A percentile compares a stretch with the other conserved stretches of the same genome.
Evolutionary conservation across 2,888 invertebrate genomes (phyloP).

Genomic region (Drosophila sordidula): DNA sequence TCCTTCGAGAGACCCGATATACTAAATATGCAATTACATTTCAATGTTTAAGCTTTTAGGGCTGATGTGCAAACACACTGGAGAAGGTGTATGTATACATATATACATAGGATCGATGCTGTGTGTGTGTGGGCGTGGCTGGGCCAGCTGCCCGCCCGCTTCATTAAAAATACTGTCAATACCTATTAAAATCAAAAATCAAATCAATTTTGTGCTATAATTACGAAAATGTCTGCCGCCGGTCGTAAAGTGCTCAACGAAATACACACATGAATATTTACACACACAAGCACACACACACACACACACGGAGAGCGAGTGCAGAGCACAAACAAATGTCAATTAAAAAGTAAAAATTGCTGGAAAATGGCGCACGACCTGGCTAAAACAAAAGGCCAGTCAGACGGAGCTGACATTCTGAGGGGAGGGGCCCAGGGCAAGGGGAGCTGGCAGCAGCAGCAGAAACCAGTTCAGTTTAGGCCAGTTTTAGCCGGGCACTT

Average conservation of each 20-base stretch:
- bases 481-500: constrained; percentile 32
- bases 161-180: constrained; percentile 79
- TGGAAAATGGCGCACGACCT: constrained; percentile 75
- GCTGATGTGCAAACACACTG: constrained; percentile 24
- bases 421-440: background rate
- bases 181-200: constrained; percentile 79
- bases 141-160: constrained; percentile 21
- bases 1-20: constrained; percentile 30
- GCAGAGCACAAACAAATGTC: constrained; percentile 71
- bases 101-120: constrained; percentile 7
- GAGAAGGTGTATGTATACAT: constrained; percentile 1
- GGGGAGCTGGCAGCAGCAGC: constrained; percentile 1
- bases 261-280: constrained; percentile 34
- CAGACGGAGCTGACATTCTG: background rate
- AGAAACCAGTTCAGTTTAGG: constrained; percentile 19
- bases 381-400: constrained; percentile 64
- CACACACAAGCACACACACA: constrained; percentile 21
- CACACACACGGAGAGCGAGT: constrained; percentile 12
- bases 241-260: constrained; percentile 70
- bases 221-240: constrained; percentile 77
- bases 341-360: constrained; percentile 80
- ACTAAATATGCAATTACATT: constrained; percentile 61
- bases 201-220: constrained; percentile 78
- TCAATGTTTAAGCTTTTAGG: constrained; percentile 50
- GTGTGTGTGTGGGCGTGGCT: constrained; percentile 18